Conservation (phyloP, 2,113 vertebrate genomes). For the Numida meleagris region DNA sequence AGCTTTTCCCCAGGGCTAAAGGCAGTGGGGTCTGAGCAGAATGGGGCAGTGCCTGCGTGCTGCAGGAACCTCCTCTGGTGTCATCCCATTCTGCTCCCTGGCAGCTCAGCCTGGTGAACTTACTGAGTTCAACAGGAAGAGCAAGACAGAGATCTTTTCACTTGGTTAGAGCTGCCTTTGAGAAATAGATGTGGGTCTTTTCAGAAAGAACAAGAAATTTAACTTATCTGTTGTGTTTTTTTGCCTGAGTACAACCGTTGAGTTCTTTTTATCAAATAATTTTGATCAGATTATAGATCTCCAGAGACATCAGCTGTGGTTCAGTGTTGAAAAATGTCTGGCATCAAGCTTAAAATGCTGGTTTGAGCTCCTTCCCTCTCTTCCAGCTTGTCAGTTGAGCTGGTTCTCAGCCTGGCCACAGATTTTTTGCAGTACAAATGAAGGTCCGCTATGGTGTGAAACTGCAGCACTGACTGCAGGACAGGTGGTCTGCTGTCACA, state of each 20-base stretch:
- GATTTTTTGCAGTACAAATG: neutral
- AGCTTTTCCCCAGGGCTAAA: neutral
- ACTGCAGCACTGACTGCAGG: neutral
- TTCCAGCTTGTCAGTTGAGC: neutral
- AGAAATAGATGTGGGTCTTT: neutral
- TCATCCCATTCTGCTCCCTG: neutral
- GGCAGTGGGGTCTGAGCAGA: neutral
- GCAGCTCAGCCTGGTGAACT: neutral
- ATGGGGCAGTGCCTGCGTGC: neutral
- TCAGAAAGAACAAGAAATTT: neutral
- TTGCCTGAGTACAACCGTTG: neutral
- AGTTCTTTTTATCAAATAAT: neutral
- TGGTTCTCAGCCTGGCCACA: neutral
- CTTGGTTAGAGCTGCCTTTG: neutral
- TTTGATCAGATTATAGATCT: neutral
- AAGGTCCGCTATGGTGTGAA: neutral
- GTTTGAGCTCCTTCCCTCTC: neutral
- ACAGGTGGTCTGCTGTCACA: neutral
- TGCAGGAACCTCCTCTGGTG: rapidly evolving
- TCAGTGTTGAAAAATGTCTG: neutral
- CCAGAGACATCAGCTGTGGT: neutral
- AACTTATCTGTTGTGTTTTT: neutral
- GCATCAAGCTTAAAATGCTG: neutral
- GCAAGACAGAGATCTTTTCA: neutral
- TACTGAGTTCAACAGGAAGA: neutral